Base-by-base conservation (phyloP, 2,113 vertebrate species). In the Ophthalmolycus amberensis region DNA sequence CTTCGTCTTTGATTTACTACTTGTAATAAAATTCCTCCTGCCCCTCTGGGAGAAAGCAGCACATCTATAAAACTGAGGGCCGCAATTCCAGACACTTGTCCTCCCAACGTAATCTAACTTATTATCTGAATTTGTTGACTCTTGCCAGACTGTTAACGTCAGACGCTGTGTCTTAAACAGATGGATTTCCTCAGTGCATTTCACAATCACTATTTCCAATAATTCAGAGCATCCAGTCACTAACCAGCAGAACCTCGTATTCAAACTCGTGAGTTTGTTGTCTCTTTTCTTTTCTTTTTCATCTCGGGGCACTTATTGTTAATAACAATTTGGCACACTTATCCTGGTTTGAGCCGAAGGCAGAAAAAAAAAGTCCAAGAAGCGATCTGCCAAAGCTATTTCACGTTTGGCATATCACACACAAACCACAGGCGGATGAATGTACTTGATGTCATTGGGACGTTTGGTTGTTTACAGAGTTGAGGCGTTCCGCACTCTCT, bases 381-480 rank as follows among this genome's bases (percentile, higher is more conserved):
- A 6, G 44, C 25, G 5, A 66, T 85, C 78, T 91, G 91, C 91
- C 91, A 92, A 87, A 93, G 82, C 74, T 87, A 91, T 92, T 91
- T 88, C 52, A 84, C 37, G 66, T 94, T 92, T 94, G 92, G 93
- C 92, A 88, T 78, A 90, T 88, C 71, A 81, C 37, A 81, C 37
- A 82, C 74, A 82, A 87, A 94, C 93, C 92, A 71, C 92, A 91
- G 76, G 54, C 76, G 66, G 85, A 91, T 78, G 37, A 90, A 81
- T 77, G 68, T 81, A 79, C 83, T 90, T 82, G 82, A 91, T 91
- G 75, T 88, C 86, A 91, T 90, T 81, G 83, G 56, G 64, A 88
- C 34, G 71, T 74, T 80, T 89, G 90, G 90, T 86, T 94, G 91
- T 95, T 93, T 94, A 91, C 85, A 91, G 89, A 93, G 85, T 71